Evolutionary conservation across 2,797 vertebrate genomes (phyloP).

Genomic region (Prunella strophiata): DNA sequence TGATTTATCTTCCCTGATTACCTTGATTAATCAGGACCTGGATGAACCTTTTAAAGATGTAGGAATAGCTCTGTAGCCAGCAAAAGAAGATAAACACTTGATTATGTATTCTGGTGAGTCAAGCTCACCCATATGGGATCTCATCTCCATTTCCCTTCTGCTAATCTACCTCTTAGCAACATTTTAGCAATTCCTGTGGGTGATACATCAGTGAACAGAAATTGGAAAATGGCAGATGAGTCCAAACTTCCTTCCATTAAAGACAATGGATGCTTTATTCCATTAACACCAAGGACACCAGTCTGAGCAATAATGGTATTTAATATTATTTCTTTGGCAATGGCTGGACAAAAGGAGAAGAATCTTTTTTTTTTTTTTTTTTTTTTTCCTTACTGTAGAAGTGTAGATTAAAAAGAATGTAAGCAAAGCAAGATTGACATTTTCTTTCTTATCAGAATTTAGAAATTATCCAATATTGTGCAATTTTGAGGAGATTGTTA

Average conservation of each 20-base stretch:
- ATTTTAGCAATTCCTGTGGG: constrained; percentile 56
- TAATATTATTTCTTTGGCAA: not conserved
- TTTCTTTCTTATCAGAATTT: not conserved
- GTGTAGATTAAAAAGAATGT: not conserved
- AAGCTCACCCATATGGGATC: constrained; percentile 57
- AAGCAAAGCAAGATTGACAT: not conserved
- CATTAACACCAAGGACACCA: not conserved
- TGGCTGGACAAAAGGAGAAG: not conserved
- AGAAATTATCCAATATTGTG: not conserved
- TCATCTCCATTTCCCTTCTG: constrained; percentile 55
- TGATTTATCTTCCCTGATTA: constrained; percentile 5
- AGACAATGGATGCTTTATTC: not conserved
- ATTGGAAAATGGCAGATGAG: constrained; percentile 9
- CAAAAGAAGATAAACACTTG: constrained; percentile 22
- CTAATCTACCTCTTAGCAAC: constrained; percentile 57
- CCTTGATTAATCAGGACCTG: constrained; percentile 2
- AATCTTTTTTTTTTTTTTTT: not conserved
- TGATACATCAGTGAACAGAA: constrained; percentile 35
- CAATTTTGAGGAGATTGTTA: not conserved
- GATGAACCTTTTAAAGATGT: not conserved
- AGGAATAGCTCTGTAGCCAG: not conserved
- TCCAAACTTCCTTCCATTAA: constrained; percentile 15
- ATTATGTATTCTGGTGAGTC: constrained; percentile 54
- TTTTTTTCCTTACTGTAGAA: not conserved
- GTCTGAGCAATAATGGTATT: not conserved